These are phyloP conservation scores for Scartelaos histophorus DNA, from an alignment of 2,113 vertebrate genomes.

Conservation along the genomic window DNA sequence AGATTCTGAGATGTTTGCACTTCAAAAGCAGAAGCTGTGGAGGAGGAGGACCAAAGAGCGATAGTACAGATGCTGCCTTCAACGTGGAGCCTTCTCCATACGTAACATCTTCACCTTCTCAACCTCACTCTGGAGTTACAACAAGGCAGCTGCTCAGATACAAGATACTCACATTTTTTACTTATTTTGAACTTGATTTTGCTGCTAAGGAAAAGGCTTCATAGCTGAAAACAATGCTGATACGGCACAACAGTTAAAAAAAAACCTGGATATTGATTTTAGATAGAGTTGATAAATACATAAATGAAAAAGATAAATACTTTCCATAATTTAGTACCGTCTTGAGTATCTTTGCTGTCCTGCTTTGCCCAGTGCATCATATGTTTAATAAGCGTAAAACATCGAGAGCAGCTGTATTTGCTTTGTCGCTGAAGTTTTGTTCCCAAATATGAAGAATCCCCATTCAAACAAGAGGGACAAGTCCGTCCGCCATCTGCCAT, in stretches of 20 bases:
- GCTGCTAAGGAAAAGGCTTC: too few relatives aligned
- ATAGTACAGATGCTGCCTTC: constrained; percentile 13
- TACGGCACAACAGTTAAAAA: too few relatives aligned
- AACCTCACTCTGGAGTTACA: not conserved
- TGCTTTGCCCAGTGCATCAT: constrained; percentile 10
- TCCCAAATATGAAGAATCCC: constrained; percentile 11
- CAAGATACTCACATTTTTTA: too few relatives aligned
- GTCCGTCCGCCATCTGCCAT: constrained; percentile 41
- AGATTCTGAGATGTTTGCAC: constrained; percentile 10
- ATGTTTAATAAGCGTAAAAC: constrained; percentile 17
- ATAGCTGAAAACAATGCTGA: too few relatives aligned
- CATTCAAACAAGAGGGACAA: constrained; percentile 19
- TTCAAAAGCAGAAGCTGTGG: constrained; percentile 21
- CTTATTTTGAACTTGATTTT: too few relatives aligned
- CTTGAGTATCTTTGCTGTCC: not conserved
- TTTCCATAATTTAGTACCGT: not conserved
- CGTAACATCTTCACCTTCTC: not conserved
- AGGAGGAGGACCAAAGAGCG: not conserved
- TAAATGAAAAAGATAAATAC: not conserved
- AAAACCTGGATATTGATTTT: too few relatives aligned
- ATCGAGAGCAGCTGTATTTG: not conserved
- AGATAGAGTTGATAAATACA: not conserved
- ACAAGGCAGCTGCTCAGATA: too few relatives aligned
- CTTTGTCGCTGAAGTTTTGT: constrained; percentile 7
- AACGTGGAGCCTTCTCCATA: constrained; percentile 1